Conservation (phyloP, 2,888 invertebrate genomes). For the Drosophila anomelani region DNA sequence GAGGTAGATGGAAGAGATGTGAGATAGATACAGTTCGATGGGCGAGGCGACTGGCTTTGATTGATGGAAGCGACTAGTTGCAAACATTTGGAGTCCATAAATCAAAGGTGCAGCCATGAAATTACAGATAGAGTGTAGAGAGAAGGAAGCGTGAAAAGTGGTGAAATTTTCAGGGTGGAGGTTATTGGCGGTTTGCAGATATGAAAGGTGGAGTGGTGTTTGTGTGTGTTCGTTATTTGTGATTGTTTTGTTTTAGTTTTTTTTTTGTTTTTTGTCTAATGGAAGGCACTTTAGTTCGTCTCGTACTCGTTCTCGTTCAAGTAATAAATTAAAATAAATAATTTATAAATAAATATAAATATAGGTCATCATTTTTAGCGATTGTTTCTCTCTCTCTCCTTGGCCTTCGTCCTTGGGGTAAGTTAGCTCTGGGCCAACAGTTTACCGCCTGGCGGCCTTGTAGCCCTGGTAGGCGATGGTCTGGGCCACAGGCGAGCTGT, state of each 20-base stretch:
- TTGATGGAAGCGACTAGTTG: slow-evolving; percentile 81
- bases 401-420: slow-evolving; percentile 33
- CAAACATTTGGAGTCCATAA: slow-evolving; percentile 77
- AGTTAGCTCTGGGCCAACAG: slow-evolving; percentile 32
- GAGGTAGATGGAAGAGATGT: slow-evolving; percentile 48
- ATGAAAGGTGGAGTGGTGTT: slow-evolving; percentile 62
- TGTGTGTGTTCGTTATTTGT: slow-evolving; percentile 42
- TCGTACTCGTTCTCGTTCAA: slow-evolving; percentile 71
- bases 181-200: slow-evolving; percentile 45
- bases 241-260: slow-evolving; percentile 38
- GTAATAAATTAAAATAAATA: slow-evolving; percentile 84
- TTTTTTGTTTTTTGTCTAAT: slow-evolving; percentile 45
- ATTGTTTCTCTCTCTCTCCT: slow-evolving; percentile 67
- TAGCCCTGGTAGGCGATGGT: slow-evolving; percentile 86
- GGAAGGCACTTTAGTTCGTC: slow-evolving; percentile 72
- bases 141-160: slow-evolving; percentile 37
- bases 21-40: slow-evolving; percentile 50
- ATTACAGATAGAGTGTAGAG: slow-evolving; percentile 44
- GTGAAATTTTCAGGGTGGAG: slow-evolving; percentile 41
- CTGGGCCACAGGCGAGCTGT: slow-evolving; percentile 86
- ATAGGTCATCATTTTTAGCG: slow-evolving; percentile 71
- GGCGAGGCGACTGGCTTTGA: slow-evolving; percentile 56
- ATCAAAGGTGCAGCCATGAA: slow-evolving; percentile 62
- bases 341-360: slow-evolving; percentile 82
- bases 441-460: slow-evolving; percentile 84